phyloP scores from a whole-genome alignment of 2,888 invertebrate genomes.

The Epinotia nisella region DNA sequence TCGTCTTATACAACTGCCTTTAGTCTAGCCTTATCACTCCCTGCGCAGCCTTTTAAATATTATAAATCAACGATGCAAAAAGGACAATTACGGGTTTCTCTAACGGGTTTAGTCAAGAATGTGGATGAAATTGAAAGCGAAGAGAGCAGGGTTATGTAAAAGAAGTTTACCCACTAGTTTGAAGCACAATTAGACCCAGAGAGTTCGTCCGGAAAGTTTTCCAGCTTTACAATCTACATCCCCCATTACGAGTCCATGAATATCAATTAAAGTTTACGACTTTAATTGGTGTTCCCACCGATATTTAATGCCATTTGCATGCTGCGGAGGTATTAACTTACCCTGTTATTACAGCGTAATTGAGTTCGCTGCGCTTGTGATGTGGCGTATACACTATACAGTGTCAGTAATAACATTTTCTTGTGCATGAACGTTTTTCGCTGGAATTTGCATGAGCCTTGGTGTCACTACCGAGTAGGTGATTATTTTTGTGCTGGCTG shows the following conservation, averaged over 20 bases:
- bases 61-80: too few species aligned
- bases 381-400: slow-evolving; percentile 57
- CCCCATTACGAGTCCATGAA: slow-evolving; percentile 70
- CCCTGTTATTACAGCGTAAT: slow-evolving; percentile 65
- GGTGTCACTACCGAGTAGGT: background rate
- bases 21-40: too few species aligned
- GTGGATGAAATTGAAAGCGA: too few species aligned
- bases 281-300: slow-evolving; percentile 68
- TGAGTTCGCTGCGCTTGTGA: slow-evolving; percentile 63
- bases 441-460: slow-evolving; percentile 19
- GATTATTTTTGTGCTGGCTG: slow-evolving; percentile 4
- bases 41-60: too few species aligned
- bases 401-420: slow-evolving; percentile 50
- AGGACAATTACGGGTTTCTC: too few species aligned
- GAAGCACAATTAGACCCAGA: slow-evolving; percentile 59
- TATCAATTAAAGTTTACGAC: slow-evolving; percentile 76
- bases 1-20: too few species aligned
- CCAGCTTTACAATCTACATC: slow-evolving; percentile 56
- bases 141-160: slow-evolving; percentile 21
- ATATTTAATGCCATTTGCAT: slow-evolving; percentile 77
- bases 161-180: slow-evolving; percentile 48
- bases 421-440: slow-evolving; percentile 49
- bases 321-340: slow-evolving; percentile 68
- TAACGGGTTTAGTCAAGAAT: too few species aligned
- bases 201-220: slow-evolving; percentile 56